Base-by-base conservation (phyloP, 2,888 invertebrate genomes). In the Heliconius cydno region DNA sequence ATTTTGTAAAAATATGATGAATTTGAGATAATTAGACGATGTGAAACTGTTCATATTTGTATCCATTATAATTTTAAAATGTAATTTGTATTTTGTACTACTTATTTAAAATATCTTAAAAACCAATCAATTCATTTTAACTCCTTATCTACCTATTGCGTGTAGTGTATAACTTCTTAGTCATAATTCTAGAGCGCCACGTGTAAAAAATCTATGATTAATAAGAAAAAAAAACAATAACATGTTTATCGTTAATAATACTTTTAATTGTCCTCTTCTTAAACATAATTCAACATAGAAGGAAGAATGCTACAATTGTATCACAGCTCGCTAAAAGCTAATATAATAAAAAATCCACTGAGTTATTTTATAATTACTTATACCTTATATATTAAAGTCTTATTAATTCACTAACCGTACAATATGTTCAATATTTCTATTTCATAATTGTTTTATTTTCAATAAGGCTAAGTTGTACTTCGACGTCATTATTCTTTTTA, bases 381-480 rank as follows among this genome's bases (percentile, higher is more conserved):
- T 65, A 65, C 2, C n/a, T 41, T 41, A 41, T 46, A 41, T 41
- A 28, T 70, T 70, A 70, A 41, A 41, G 70, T 41, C 41, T 25
- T 22, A 41, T 15, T 70, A 41, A 25, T 41, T 70, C 25, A 41
- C 70, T 70, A 70, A 25, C 30, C 70, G 25, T 15, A 41, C 41
- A 28, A 41, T 52, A 25, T 25, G 15, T 46, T 46, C 46, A 19
- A 13, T 41, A 70, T 7, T 19, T 70, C 41, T 70, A 70, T 19
- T 70, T 70, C 41, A 67, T 25, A 60, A 52, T 12, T 6, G 34
- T 78, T 78, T 73, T 71, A 22, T 78, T 78, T 78, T 78, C 78
- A 9, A 94, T 91, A n/a, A 94, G 86, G 75, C 89, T 92, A 85
- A 91, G 88, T 88, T 94, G 92, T 73, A 92, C 91, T 84, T 94